These are phyloP conservation scores for Ceratitis capitata DNA, from an alignment of 1,140 invertebrate species.

Conservation along the genomic window DNA sequence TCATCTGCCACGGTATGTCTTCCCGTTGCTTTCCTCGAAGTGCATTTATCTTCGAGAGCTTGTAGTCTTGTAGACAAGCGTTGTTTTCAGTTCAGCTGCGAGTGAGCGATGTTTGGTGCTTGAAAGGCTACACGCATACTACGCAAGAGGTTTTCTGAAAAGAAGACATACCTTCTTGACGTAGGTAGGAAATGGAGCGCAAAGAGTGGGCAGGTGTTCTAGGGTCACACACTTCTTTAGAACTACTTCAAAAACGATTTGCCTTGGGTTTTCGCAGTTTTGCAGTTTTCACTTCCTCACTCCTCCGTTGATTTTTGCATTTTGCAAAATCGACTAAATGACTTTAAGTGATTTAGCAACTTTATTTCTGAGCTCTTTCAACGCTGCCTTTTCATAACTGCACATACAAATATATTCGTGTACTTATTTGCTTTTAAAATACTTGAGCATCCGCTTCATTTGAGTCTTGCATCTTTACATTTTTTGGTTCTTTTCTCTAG, in stretches of 20 bases:
- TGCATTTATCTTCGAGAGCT: neutral
- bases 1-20: neutral
- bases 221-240: neutral
- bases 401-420: neutral
- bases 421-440: neutral
- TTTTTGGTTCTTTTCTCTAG: neutral
- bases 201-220: neutral
- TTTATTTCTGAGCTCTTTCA: neutral
- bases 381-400: neutral
- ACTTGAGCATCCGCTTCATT: neutral
- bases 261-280: neutral
- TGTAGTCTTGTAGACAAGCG: neutral
- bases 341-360: conserved; percentile 27
- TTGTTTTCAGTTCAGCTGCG: neutral
- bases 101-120: no score
- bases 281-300: no score
- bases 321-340: neutral
- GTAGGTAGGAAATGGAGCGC: neutral
- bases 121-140: conserved; percentile 16
- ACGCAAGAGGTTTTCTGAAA: no score
- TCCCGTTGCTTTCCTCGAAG: neutral
- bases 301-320: neutral
- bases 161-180: no score
- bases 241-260: neutral
- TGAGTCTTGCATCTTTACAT: neutral